Conservation (phyloP, 2,888 invertebrate species). For the Habrosyne pyritoides region DNA sequence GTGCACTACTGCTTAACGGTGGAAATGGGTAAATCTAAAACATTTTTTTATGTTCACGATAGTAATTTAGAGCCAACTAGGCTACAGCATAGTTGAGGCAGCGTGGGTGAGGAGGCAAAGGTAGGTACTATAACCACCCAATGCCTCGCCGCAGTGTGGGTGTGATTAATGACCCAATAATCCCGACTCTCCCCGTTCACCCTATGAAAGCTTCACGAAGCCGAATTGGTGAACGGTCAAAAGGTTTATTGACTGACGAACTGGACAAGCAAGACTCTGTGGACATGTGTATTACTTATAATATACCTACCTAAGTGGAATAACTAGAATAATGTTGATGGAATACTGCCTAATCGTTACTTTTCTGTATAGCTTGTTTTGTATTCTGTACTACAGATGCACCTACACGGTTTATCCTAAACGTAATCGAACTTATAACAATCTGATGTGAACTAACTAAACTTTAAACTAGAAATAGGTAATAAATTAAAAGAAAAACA, state of each 20-base stretch:
- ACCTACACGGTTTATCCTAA: background rate
- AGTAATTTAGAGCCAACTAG: background rate
- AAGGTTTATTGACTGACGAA: slow-evolving; percentile 79
- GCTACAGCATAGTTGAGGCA: background rate
- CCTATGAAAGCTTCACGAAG: slow-evolving; percentile 79
- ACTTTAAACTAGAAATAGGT: no score
- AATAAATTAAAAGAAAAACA: background rate
- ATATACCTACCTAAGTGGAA: background rate
- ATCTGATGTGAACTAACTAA: no score
- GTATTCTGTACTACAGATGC: no score
- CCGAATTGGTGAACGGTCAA: slow-evolving; percentile 82
- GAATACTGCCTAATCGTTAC: background rate
- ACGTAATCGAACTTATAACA: no score
- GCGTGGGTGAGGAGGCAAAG: background rate
- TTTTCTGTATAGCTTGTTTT: no score
- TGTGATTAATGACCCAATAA: slow-evolving; percentile 82
- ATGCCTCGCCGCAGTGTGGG: slow-evolving; percentile 18
- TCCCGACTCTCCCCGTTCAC: slow-evolving; percentile 66
- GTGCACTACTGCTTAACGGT: no score
- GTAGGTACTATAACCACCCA: background rate
- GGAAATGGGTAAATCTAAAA: no score
- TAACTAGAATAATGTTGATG: background rate
- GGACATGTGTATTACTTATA: slow-evolving; percentile 30
- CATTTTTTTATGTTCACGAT: no score
- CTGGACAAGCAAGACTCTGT: slow-evolving; percentile 55